These are phyloP conservation scores for Metacarcinus magister DNA, from an alignment of 2,888 invertebrate species.

Conservation along the genomic window DNA sequence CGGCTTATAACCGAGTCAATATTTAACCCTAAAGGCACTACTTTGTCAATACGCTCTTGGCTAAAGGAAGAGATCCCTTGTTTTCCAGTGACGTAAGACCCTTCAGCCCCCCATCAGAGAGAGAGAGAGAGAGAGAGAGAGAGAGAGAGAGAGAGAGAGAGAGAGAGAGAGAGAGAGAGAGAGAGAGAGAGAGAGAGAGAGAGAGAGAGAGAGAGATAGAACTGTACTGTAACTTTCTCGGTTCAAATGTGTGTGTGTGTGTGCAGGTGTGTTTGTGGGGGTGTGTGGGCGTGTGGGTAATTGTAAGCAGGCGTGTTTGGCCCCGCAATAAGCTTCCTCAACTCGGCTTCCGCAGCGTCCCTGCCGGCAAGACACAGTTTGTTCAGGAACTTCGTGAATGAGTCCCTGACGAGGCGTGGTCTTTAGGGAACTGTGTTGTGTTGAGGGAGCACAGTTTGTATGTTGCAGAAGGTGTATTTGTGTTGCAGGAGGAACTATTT, in stretches of 20 bases:
- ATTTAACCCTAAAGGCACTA: neutral
- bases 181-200: conserved; percentile 48
- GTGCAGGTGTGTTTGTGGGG: neutral
- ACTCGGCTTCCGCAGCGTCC: neutral
- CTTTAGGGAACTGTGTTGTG: neutral
- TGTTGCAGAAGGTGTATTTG: neutral
- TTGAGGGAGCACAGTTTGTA: neutral
- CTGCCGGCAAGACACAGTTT: conserved; percentile 11
- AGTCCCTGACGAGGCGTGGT: neutral
- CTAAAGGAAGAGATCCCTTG: neutral
- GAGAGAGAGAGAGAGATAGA: conserved; percentile 47
- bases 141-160: neutral
- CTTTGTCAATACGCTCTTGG: neutral
- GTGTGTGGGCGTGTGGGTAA: neutral
- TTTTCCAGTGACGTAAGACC: neutral
- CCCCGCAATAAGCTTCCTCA: neutral
- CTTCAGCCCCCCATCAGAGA: no score
- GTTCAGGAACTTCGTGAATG: neutral
- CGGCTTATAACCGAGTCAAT: neutral
- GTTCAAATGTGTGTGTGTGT: conserved; percentile 1
- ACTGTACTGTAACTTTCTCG: neutral
- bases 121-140: neutral
- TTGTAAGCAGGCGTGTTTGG: neutral
- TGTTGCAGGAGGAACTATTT: neutral
- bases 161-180: conserved; percentile 16